Percentiles rank a stretch among this genome's conserved stretches.
phyloP scores from a whole-genome alignment of 2,888 invertebrate species.

The Latrodectus hesperus region DNA sequence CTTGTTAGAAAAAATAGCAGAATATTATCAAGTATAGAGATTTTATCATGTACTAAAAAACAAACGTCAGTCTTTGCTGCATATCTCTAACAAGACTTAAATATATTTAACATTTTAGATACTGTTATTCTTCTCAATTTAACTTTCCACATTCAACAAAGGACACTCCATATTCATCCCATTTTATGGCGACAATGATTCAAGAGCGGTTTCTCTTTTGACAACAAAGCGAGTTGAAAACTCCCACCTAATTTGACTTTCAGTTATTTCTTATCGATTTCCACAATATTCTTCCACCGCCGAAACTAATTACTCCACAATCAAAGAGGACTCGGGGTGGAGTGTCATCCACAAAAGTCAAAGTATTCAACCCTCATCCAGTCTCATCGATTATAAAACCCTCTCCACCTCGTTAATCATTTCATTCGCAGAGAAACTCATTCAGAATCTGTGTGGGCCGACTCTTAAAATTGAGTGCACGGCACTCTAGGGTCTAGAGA shows the following conservation, averaged over 20 bases:
- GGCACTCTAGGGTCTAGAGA: not conserved
- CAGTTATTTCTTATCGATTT: not conserved
- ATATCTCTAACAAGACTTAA: too few species aligned
- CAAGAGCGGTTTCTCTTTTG: not conserved
- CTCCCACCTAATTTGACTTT: constrained; percentile 1
- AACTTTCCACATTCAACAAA: too few species aligned
- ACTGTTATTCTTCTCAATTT: too few species aligned
- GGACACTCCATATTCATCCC: not conserved
- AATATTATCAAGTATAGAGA: too few species aligned
- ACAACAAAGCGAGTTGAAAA: not conserved
- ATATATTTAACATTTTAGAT: too few species aligned
- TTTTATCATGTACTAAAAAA: too few species aligned
- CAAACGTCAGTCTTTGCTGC: too few species aligned
- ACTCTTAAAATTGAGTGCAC: not conserved
- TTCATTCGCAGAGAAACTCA: not conserved
- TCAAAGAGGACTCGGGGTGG: not conserved
- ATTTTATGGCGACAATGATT: not conserved
- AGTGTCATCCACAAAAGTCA: constrained; percentile 18
- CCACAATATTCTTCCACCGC: not conserved
- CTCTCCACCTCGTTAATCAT: constrained; percentile 28
- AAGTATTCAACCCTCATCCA: not conserved
- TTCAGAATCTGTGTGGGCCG: not conserved
- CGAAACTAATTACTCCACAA: not conserved
- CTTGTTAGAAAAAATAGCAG: too few species aligned
- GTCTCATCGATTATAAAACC: constrained; percentile 10